Evolutionary conservation across 1,140 invertebrate species (phyloP).

Genomic region (Drosophila auraria): DNA sequence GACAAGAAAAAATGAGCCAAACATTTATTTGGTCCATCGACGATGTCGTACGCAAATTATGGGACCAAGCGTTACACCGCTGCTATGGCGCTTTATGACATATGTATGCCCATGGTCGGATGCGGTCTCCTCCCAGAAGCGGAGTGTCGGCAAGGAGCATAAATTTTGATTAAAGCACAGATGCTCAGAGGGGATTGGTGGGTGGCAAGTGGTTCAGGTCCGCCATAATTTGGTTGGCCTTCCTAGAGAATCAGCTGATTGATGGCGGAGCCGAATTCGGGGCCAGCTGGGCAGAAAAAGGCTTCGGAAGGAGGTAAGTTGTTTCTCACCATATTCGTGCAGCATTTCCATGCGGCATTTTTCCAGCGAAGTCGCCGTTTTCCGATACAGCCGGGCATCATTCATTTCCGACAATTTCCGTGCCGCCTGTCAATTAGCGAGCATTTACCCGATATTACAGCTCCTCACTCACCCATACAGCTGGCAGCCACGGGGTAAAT

Average conservation of each 20-base stretch:
- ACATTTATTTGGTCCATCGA: conserved; percentile 70
- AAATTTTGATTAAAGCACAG: conserved; percentile 74
- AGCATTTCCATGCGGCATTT: conserved; percentile 51
- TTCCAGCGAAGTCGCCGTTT: conserved; percentile 52
- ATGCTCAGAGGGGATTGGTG: conserved; percentile 25
- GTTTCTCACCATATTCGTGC: conserved; percentile 63
- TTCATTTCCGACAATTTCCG: conserved; percentile 72
- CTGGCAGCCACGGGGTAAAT: conserved; percentile 27
- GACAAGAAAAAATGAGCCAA: conserved; percentile 59
- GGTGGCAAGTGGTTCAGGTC: conserved; percentile 18
- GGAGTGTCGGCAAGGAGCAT: conserved; percentile 60
- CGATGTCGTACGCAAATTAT: conserved; percentile 74
- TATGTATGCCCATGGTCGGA: conserved; percentile 64
- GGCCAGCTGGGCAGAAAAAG: conserved; percentile 2
- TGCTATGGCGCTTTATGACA: conserved; percentile 69
- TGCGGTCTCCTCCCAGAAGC: conserved; percentile 45
- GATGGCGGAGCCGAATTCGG: conserved; percentile 49
- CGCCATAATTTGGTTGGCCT: conserved; percentile 50
- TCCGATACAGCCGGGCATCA: conserved; percentile 47
- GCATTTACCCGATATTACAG: conserved; percentile 62
- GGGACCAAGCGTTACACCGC: conserved; percentile 35
- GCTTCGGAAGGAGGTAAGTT: conserved; percentile 4
- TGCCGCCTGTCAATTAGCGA: conserved; percentile 70
- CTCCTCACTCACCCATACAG: conserved; percentile 31
- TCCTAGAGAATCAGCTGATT: conserved; percentile 67